Conservation (phyloP, 2,113 vertebrate genomes). For the Tor tambroides region DNA sequence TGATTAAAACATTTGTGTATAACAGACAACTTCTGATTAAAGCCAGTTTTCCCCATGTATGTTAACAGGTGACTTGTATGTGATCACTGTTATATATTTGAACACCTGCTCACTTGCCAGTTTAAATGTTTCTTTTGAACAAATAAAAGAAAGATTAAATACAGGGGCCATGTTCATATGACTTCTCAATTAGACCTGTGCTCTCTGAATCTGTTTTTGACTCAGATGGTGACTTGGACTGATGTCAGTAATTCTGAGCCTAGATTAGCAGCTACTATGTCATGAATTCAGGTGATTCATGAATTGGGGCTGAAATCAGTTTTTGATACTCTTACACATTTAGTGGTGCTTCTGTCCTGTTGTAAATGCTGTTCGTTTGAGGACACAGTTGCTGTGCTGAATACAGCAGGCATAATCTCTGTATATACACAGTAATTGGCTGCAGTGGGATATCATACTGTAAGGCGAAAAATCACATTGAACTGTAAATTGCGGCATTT, state of each 20-base stretch:
- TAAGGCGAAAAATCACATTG: constrained; percentile 10
- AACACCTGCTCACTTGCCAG: constrained; percentile 14
- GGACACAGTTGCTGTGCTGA: constrained; percentile 28
- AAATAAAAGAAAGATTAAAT: neutral
- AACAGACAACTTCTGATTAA: too few relatives aligned
- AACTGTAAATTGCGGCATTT: constrained; percentile 61
- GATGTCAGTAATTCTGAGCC: constrained; percentile 2
- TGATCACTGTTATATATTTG: constrained; percentile 9
- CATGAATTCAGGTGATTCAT: neutral
- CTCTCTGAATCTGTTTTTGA: neutral
- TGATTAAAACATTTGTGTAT: too few relatives aligned
- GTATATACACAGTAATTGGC: constrained; percentile 6
- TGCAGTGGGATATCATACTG: constrained; percentile 41
- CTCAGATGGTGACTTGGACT: neutral
- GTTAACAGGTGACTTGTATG: neutral
- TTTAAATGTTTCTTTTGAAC: constrained; percentile 21
- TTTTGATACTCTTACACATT: constrained; percentile 51
- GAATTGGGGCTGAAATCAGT: constrained; percentile 59
- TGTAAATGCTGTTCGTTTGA: constrained; percentile 37
- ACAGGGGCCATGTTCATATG: constrained; percentile 1
- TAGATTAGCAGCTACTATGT: constrained; percentile 3
- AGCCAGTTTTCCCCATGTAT: constrained; percentile 42
- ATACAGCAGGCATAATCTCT: constrained; percentile 17
- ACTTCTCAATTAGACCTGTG: neutral
- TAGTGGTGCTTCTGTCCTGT: constrained; percentile 52